Evolutionary conservation across 2,888 invertebrate species (phyloP).

Genomic region (Diabrotica balteata): DNA sequence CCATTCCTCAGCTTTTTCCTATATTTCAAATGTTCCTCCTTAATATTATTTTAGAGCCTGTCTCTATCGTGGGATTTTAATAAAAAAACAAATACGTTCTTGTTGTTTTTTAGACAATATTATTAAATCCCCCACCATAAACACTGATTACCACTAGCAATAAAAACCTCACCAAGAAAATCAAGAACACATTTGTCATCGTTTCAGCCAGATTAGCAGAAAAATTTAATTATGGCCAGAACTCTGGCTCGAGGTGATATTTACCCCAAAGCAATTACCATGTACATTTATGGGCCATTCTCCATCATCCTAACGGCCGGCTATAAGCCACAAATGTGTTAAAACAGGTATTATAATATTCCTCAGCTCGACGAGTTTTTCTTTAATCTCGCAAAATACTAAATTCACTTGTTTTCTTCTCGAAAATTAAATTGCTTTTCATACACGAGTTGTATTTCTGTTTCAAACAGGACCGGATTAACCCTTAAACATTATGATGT

Average conservation of each 20-base stretch:
- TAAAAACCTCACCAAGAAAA: no score
- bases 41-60: no score
- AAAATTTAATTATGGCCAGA: constrained; percentile 27
- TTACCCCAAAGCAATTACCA: constrained; percentile 49
- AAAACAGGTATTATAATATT: constrained; percentile 59
- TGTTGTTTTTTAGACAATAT: no score
- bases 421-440: constrained; percentile 57
- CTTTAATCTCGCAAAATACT: constrained; percentile 59
- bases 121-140: no score
- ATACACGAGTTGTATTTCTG: constrained; percentile 43
- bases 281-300: constrained; percentile 49
- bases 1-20: no score
- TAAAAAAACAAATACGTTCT: no score
- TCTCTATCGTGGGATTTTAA: no score
- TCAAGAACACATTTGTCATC: not conserved
- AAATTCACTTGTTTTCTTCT: constrained; percentile 56
- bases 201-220: constrained; percentile 19
- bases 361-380: constrained; percentile 59
- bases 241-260: constrained; percentile 27
- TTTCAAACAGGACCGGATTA: not conserved
- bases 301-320: constrained; percentile 38
- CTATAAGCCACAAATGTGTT: constrained; percentile 57
- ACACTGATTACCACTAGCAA: no score
- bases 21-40: no score
- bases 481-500: no score